Base-by-base conservation (phyloP, 1,140 invertebrate species). In the Sinonovacula constricta region DNA sequence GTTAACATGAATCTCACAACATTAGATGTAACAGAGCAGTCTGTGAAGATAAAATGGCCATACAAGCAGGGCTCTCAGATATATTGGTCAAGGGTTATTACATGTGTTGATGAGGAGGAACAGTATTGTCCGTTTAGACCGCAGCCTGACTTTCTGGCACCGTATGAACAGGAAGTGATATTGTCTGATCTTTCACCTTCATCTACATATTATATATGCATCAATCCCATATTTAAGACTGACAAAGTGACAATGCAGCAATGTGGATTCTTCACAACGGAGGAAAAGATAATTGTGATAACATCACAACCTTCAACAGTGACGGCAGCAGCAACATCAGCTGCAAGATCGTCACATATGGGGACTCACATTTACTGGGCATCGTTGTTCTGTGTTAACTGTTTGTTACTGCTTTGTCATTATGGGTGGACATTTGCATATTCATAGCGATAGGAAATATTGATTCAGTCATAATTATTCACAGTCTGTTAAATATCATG, bases 121-220 rank as follows among this genome's bases (percentile, higher is more conserved):
- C 60, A 66, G n/a, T 30, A 60, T 10, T 81, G 80, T 33, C 33
- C 80, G 31, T 77, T 67, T 26, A 30, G 68, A 4, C 62, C 33
- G 12, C 67, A 78, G 34, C 53, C 67, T 24, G 60, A 78, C 26
- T 78, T 70, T 39, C 57, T 81, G 1, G 59, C 80, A 3, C 72
- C 74, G 5, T 81, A 78, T 34, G 49, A 68, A 63, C 66, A 45
- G 4, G 68, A 71, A 22, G 18, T 72, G n/a, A 54, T 34, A 15
- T 31, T 81, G 2, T 24, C 59, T 28, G 60, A 66, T 31, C 56
- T 81, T 24, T 28, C 30, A 1, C n/a, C 68, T 31, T 22, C 28
- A 14, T 78, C 80, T 49, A n/a, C 45, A 15, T 81, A 81, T 51
- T 81, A 78, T 53, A 30, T 81, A 22, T 81, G 80, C 62, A 36